Evolutionary conservation across 2,113 vertebrate genomes (phyloP).

Genomic region (Eurypyga helias): DNA sequence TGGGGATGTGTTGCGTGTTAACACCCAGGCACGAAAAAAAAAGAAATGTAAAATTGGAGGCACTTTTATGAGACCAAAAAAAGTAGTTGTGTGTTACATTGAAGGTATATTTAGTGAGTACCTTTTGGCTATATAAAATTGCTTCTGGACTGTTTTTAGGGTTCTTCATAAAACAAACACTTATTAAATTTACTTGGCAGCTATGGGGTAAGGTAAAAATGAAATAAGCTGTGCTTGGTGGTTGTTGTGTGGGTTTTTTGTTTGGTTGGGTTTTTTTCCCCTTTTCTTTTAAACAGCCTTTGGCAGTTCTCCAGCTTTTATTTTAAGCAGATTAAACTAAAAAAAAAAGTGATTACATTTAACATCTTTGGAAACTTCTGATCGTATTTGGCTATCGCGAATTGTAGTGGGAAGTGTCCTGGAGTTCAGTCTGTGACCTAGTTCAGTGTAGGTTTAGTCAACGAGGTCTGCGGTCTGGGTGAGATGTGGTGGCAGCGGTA

Average conservation of each 20-base stretch:
- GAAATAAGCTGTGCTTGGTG: constrained; percentile 45
- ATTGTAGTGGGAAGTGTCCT: neutral
- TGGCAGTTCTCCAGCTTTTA: constrained; percentile 61
- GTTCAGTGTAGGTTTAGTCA: neutral
- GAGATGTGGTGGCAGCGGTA: neutral
- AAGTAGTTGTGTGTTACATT: neutral
- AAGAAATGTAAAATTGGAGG: neutral
- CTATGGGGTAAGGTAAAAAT: constrained; percentile 67
- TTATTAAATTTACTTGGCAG: constrained; percentile 78
- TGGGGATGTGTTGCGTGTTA: neutral
- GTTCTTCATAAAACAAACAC: constrained; percentile 76
- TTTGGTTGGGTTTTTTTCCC: neutral
- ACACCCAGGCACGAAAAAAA: neutral
- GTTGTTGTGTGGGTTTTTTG: neutral
- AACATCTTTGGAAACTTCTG: constrained; percentile 37
- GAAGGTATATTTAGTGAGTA: constrained; percentile 53
- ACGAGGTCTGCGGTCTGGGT: neutral
- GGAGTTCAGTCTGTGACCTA: neutral
- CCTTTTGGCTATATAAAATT: constrained; percentile 70
- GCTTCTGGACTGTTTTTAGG: constrained; percentile 66
- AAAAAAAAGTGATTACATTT: constrained; percentile 47
- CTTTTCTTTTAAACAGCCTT: constrained; percentile 45
- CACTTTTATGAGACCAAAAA: neutral
- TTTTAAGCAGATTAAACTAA: constrained; percentile 68
- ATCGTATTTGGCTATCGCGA: neutral